phyloP scores from a whole-genome alignment of 1,140 invertebrate species.

The Drosophila navojoa region DNA sequence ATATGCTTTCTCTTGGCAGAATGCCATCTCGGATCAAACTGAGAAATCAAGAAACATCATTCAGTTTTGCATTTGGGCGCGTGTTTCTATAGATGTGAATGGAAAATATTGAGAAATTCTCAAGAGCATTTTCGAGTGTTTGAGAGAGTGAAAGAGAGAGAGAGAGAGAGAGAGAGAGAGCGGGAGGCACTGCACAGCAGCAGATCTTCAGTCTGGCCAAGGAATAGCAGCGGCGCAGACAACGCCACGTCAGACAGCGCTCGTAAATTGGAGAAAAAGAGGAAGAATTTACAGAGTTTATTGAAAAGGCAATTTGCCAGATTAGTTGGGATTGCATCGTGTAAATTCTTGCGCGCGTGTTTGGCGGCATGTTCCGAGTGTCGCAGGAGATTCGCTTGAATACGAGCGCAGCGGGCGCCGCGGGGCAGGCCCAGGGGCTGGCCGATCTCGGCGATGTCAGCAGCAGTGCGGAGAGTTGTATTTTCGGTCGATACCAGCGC shows the following conservation, averaged over 20 bases:
- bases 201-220: slow-evolving; percentile 53
- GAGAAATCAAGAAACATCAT: slow-evolving; percentile 43
- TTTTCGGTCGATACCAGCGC: slow-evolving; percentile 81
- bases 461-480: slow-evolving; percentile 60
- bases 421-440: slow-evolving; percentile 14
- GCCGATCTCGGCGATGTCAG: slow-evolving; percentile 34
- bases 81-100: background rate
- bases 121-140: slow-evolving; percentile 28
- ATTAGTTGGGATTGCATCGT: slow-evolving; percentile 7
- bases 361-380: slow-evolving; percentile 73
- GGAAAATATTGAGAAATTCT: slow-evolving; percentile 44
- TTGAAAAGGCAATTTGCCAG: slow-evolving; percentile 37
- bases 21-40: slow-evolving; percentile 30
- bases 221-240: slow-evolving; percentile 48
- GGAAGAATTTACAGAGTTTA: slow-evolving; percentile 25
- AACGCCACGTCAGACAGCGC: slow-evolving; percentile 22
- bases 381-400: slow-evolving; percentile 81
- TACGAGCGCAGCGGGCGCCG: slow-evolving; percentile 38
- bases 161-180: slow-evolving; percentile 16
- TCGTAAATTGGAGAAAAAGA: slow-evolving; percentile 38
- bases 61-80: slow-evolving; percentile 47
- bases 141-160: slow-evolving; percentile 11
- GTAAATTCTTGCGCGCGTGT: background rate
- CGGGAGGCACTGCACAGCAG: slow-evolving; percentile 10
- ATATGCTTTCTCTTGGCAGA: slow-evolving; percentile 48